phyloP scores from a whole-genome alignment of 2,797 vertebrate species.

The Cossypha polioptera region DNA sequence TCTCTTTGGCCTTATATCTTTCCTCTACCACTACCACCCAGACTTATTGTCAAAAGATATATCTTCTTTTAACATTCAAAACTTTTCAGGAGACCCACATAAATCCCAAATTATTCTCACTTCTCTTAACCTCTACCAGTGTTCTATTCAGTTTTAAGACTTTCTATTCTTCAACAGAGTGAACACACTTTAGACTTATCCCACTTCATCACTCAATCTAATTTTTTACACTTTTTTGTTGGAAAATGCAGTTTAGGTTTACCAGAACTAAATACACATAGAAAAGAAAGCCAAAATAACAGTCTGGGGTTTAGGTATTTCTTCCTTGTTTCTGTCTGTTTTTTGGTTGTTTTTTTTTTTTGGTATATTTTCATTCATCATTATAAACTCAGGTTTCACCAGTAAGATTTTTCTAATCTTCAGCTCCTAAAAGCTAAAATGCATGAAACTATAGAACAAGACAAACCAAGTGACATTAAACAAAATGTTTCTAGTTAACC shows the following conservation, averaged over 20 bases:
- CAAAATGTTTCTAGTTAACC: neutral
- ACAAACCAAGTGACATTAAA: neutral
- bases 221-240: neutral
- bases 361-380: neutral
- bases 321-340: neutral
- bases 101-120: neutral
- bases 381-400: neutral
- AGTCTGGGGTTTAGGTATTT: neutral
- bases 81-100: neutral
- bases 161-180: neutral
- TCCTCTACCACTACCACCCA: neutral
- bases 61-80: neutral
- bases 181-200: neutral
- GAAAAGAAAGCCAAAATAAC: neutral
- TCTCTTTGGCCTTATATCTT: neutral
- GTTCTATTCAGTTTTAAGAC: neutral
- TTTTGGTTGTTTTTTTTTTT: too few species aligned
- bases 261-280: neutral
- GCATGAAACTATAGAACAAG: neutral
- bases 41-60: neutral
- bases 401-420: neutral
- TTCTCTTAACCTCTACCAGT: neutral
- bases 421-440: neutral
- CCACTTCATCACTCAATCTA: neutral
- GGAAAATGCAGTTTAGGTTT: neutral